phyloP scores from a whole-genome alignment of 2,888 invertebrate genomes.

The Cataglyphis rosenhaueri region DNA sequence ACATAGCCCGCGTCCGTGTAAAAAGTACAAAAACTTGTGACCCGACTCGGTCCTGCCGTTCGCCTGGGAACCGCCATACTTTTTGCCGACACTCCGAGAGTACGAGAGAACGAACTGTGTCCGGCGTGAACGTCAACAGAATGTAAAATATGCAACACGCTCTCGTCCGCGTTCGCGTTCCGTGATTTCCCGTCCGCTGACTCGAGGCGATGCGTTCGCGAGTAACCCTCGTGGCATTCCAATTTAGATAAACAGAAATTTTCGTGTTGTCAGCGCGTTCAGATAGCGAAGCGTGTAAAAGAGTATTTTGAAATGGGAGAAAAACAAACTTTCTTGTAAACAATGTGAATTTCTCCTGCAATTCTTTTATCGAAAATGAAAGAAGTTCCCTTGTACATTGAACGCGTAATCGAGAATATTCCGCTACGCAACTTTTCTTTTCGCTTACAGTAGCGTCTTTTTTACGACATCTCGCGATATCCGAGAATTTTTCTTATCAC shows the following conservation, averaged over 20 bases:
- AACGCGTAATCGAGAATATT: background rate
- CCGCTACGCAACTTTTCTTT: background rate
- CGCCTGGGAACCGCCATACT: constrained; percentile 79
- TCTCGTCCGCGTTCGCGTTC: constrained; percentile 25
- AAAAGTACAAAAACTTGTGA: constrained; percentile 80
- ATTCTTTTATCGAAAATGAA: background rate
- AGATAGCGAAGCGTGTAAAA: background rate
- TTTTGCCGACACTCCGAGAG: constrained; percentile 80
- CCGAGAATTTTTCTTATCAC: constrained; percentile 21
- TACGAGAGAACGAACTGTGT: constrained; percentile 73
- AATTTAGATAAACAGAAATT: constrained; percentile 26
- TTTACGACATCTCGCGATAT: background rate
- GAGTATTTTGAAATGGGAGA: background rate
- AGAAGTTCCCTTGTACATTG: too few relatives aligned
- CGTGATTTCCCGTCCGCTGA: background rate
- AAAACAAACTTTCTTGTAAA: background rate
- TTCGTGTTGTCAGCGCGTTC: background rate
- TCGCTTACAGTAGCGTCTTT: background rate
- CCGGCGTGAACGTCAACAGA: constrained; percentile 81
- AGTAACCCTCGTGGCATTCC: background rate
- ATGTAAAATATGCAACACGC: constrained; percentile 83
- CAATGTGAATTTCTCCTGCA: background rate
- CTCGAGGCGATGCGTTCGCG: background rate
- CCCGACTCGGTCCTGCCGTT: constrained; percentile 78
- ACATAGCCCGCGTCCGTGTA: constrained; percentile 65